These are phyloP conservation scores for Eunapius fragilis DNA, from an alignment of 37 sponge, comb jelly and placozoan genomes.

Conservation along the genomic window DNA sequence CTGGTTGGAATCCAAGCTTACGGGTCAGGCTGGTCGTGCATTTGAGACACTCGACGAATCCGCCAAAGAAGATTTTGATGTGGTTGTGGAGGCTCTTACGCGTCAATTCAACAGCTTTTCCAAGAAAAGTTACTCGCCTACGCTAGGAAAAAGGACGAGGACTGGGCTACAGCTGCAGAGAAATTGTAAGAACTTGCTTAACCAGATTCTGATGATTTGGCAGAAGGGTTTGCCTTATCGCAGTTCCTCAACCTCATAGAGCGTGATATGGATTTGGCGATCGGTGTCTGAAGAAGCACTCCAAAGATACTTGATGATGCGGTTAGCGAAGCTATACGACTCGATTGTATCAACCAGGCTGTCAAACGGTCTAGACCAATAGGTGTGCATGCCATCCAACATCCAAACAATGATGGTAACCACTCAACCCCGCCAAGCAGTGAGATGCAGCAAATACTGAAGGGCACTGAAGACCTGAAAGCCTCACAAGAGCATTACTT, in stretches of 20 bases:
- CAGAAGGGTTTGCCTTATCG: not conserved
- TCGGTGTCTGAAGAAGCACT: not conserved
- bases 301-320: not conserved
- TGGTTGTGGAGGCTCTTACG: not conserved
- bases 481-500: too few species aligned
- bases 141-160: not conserved
- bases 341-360: not conserved
- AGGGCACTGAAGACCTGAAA: too few species aligned
- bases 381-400: too few species aligned
- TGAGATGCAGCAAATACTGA: too few species aligned
- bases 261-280: not conserved
- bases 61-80: not conserved
- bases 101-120: not conserved
- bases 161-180: not conserved
- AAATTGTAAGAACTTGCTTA: not conserved
- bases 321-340: not conserved
- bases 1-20: not conserved
- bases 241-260: not conserved
- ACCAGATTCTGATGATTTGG: not conserved
- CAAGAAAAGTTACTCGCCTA: not conserved
- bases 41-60: not conserved
- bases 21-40: not conserved
- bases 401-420: too few species aligned
- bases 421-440: too few species aligned
- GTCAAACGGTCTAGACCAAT: too few species aligned